Base-by-base conservation (phyloP, 2,888 invertebrate genomes). In the Nephrocerus scutellatus region DNA sequence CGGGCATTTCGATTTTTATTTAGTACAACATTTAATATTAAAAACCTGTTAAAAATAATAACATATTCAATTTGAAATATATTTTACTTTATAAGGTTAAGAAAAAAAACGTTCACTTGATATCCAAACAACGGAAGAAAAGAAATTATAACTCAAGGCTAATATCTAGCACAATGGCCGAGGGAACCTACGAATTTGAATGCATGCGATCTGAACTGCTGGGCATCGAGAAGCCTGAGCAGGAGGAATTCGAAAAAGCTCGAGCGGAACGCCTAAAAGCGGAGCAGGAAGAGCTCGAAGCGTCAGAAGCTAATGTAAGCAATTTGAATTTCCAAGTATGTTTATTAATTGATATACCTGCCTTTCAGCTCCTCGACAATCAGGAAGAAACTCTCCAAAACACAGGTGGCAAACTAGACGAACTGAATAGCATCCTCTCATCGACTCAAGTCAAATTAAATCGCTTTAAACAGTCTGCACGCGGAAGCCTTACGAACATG, bases 361-460 rank as follows among this genome's bases (percentile, higher is more conserved):
- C n/a, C n/a, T n/a, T n/a, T 33, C 68, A 88, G 75, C 78, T 84
- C 50, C 58, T 86, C 18, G 76, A 79, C 36, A 60, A 68, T 30
- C 75, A 82, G 55, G 73, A 75, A 31, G 85, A 85, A 56, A 67
- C 73, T 44, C 57, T 82, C 30, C 70, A 74, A 49, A 77, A 76
- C 43, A 74, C 82, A 1, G 75, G 77, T 29, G 80, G 80, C 32
- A 87, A 87, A 42, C 70, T 91, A 20, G 80, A 83, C 37, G 86
- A 88, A 59, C 72, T 93, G 25, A 88, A 85, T 58, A 79, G 75
- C 26, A 85, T 88, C 50, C 69, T 92, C 34, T 77, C 77, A 50
- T 77, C 78, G 10, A 90, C 91, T 3, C 91, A 93, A 61, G 82
- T 80, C 45, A 90, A 90, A 70, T 73, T 93, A 43, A 88, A 85